Evolutionary conservation across 2,797 vertebrate species (phyloP), one percentile per base, ranked within the genome.

Genomic region (Chlorospingus semifuscus): DNA sequence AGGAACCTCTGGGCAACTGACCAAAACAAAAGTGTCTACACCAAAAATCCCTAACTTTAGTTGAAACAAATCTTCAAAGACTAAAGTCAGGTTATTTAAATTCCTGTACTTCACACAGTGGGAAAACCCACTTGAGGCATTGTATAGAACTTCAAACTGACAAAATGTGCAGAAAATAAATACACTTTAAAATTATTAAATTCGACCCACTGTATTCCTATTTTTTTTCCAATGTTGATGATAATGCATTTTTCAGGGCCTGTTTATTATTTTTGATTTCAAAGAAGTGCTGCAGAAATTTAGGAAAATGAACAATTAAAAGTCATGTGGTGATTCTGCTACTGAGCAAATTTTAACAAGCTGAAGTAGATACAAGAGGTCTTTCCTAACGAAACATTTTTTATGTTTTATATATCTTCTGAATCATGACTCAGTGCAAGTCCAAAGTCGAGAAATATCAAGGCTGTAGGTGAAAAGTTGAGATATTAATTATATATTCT

Each of bases 1-100:
- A 15, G 11, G 3, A 78, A 3, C 6, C 6, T n/a, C 32, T 59
- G 22, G 60, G 24, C 0, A 0, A 47, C 9, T 80, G n/a, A 42
- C 7, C 0, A 1, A 82, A 57, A 55, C 12, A 11, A 9, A 83
- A 34, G 23, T 11, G 7, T n/a, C 11, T 60, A 52, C 15, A 64
- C 16, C 36, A 86, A 36, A 86, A 80, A 50, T 20, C 8, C 19
- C 17, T 47, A 42, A 66, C 1, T 15, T 37, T 26, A 24, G 3
- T 37, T 71, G 36, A 85, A 85, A 59, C 2, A 50, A 55, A 47
- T 36, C n/a, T 46, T 88, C 27, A 49, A 74, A 81, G 11, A 30
- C 16, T 52, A 17, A 85, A 70, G 22, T 37, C 14, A 46, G 8
- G 3, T n/a, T 47, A 24, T 68, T 87, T 81, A 12, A 83, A 74